A percentile compares a stretch with the other conserved stretches of the same genome.
These are phyloP conservation scores for Erebia aethiops DNA, from an alignment of 2,888 invertebrate species.

Conservation along the genomic window DNA sequence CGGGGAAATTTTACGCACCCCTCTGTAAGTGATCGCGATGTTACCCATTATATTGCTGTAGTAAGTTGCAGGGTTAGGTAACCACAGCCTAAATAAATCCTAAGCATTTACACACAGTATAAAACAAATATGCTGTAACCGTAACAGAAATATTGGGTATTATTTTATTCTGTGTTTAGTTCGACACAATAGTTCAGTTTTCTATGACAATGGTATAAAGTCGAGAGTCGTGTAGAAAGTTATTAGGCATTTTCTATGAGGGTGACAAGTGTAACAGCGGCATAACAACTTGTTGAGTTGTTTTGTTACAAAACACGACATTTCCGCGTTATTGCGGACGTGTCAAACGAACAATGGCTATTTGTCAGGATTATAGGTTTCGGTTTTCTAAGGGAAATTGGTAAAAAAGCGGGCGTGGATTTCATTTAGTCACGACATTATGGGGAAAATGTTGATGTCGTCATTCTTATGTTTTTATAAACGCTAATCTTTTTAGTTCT, in stretches of 20 bases:
- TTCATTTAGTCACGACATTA: constrained; percentile 33
- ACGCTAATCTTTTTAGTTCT: not conserved
- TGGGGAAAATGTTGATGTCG: constrained; percentile 25
- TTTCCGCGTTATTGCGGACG: constrained; percentile 61
- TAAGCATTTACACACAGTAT: not conserved
- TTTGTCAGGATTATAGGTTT: constrained; percentile 52
- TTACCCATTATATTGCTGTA: constrained; percentile 40
- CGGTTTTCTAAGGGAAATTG: constrained; percentile 48
- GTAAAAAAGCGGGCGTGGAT: constrained; percentile 44
- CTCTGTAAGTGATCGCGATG: constrained; percentile 53
- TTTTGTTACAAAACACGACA: constrained; percentile 59
- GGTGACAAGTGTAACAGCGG: constrained; percentile 58
- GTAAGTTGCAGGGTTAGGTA: constrained; percentile 51
- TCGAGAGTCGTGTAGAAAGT: constrained; percentile 25
- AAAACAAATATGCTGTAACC: constrained; percentile 17
- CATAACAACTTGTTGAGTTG: constrained; percentile 70
- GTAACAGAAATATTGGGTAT: not conserved
- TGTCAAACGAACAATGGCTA: constrained; percentile 56
- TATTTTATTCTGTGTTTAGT: constrained; percentile 26
- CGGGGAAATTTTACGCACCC: constrained; percentile 57
- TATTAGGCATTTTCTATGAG: constrained; percentile 39
- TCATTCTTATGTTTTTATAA: constrained; percentile 8
- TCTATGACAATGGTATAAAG: constrained; percentile 30
- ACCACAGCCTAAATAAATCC: constrained; percentile 48
- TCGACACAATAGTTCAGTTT: constrained; percentile 13